Percentiles rank a stretch among this genome's conserved stretches.
phyloP scores from a whole-genome alignment of 2,888 invertebrate species.

The Amorpha juglandis region DNA sequence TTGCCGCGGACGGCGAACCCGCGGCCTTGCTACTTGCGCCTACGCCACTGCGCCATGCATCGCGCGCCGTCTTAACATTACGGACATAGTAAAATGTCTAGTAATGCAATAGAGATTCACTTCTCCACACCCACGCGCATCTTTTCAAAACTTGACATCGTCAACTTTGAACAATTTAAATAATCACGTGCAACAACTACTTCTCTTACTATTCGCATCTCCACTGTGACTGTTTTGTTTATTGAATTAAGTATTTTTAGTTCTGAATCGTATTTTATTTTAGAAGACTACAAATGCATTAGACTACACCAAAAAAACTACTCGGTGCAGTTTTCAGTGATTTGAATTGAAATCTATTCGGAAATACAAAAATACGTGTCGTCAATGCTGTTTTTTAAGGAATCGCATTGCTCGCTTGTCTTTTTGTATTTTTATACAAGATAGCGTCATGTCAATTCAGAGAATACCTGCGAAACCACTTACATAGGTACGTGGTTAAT shows the following conservation, averaged over 20 bases:
- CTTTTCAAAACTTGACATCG: neutral
- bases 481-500: no score
- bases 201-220: neutral
- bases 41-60: conserved; percentile 46
- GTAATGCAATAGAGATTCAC: conserved; percentile 32
- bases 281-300: neutral
- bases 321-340: neutral
- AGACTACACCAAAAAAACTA: neutral
- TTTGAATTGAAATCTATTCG: neutral
- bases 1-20: conserved; percentile 72
- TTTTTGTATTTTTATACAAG: neutral
- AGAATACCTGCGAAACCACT: no score
- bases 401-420: neutral
- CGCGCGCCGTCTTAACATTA: conserved; percentile 26
- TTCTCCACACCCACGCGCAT: neutral
- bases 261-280: neutral
- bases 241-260: conserved; percentile 11
- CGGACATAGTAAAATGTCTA: conserved; percentile 28
- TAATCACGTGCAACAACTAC: neutral
- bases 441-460: neutral
- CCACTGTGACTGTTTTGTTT: neutral
- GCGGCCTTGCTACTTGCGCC: conserved; percentile 73
- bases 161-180: neutral
- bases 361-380: conserved; percentile 7
- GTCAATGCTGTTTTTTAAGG: neutral